Base-by-base conservation (phyloP, 2,113 vertebrate genomes). In the Archilochus colubris region DNA sequence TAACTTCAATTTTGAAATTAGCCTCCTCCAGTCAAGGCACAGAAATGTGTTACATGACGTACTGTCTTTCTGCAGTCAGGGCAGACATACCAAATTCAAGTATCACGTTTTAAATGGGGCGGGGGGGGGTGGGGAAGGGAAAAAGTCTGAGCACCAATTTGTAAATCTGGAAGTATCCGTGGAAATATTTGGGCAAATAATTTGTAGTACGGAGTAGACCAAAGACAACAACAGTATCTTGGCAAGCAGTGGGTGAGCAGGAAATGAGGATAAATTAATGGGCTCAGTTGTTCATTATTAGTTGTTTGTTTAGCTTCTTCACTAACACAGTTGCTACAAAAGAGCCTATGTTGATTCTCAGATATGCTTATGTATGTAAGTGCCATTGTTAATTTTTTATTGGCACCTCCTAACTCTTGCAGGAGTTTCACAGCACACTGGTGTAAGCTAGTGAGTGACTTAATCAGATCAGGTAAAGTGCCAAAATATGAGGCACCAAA, bases 401-500 rank as follows among this genome's bases (percentile, higher is more conserved):
- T 88, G 83, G 66, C 76, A 76, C 78, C 66, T 62, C 70, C 43
- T 54, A 57, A 73, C 61, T 92, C 89, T 85, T 63, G 81, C 82
- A 93, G 80, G 63, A 88, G 77, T 94, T 93, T 77, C 44, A 19
- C 57, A 82, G 77, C 3, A 10, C 76, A 66, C 74, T 66, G 67
- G 46, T 19, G 55, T 77, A 36, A 78, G 58, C 79, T 84, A 85
- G 72, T 8, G 7, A 91, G 58, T 72, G 67, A 62, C 84, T 96
- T 95, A 95, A 96, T 95, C 83, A 89, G 86, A 79, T 93, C 86
- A 95, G 86, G 82, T 95, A 54, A 96, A 91, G 94, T 91, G 90
- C 94, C 89, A 96, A 94, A 96, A 93, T 70, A 82, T 11, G 80
- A 94, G 83, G 83, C 91, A 88, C 83, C 61, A 22, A 89, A 92